Percentiles rank a stretch among this genome's conserved stretches.
phyloP scores from a whole-genome alignment of 1,140 invertebrate species.

The Centruroides vittatus region DNA sequence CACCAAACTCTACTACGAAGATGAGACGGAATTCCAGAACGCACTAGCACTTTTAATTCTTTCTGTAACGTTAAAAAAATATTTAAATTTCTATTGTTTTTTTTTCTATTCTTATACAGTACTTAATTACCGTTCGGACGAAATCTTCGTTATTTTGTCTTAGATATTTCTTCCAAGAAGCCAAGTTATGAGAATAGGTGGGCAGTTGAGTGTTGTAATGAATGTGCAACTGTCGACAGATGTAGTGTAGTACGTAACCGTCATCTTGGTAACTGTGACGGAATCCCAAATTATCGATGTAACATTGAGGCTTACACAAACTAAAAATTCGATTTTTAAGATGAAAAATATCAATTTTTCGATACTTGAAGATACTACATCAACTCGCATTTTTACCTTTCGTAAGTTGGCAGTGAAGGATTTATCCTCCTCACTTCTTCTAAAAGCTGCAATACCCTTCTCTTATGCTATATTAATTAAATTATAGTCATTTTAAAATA shows the following conservation, averaged over 20 bases:
- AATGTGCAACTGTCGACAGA: constrained; percentile 35
- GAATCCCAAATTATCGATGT: constrained; percentile 39
- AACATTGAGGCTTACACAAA: constrained; percentile 18
- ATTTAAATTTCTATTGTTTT: too few relatives aligned
- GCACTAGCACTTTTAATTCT: constrained; percentile 32
- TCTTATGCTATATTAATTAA: constrained; percentile 29
- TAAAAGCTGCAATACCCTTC: constrained; percentile 31
- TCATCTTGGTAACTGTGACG: constrained; percentile 30
- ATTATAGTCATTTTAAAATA: too few relatives aligned
- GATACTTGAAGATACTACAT: too few relatives aligned
- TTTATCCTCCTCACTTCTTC: constrained; percentile 34
- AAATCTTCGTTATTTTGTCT: constrained; percentile 1
- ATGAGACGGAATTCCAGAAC: constrained; percentile 34
- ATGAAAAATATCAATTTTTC: too few relatives aligned
- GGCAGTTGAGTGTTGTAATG: constrained; percentile 29
- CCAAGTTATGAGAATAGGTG: constrained; percentile 25
- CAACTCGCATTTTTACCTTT: constrained; percentile 26
- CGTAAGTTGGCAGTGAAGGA: constrained; percentile 36
- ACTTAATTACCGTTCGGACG: too few relatives aligned
- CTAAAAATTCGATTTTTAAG: too few relatives aligned
- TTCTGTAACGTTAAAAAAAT: constrained; percentile 18
- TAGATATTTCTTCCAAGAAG: constrained; percentile 22
- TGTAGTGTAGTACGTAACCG: constrained; percentile 35
- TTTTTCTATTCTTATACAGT: too few relatives aligned
- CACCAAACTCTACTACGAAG: constrained; percentile 34